These are phyloP conservation scores for Accipiter virgatus DNA, from an alignment of 2,113 vertebrate species.

Conservation along the genomic window DNA sequence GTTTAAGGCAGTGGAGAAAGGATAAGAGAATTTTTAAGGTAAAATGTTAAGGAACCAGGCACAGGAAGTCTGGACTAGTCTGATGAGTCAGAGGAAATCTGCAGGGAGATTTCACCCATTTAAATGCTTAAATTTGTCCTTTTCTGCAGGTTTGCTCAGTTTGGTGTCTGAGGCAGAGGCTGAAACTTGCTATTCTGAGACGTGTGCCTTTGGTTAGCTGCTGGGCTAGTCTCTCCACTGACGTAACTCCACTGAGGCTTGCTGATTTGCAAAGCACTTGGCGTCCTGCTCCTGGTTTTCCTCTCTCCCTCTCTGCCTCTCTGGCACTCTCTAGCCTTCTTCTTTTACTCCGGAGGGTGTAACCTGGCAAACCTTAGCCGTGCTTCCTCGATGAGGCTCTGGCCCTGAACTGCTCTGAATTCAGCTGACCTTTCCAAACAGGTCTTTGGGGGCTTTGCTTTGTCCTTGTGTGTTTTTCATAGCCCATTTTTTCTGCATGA, in stretches of 20 bases:
- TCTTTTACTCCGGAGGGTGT: not conserved
- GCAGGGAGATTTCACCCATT: not conserved
- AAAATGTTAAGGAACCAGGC: not conserved
- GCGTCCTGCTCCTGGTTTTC: not conserved
- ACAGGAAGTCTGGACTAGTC: rapidly evolving
- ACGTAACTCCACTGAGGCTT: not conserved
- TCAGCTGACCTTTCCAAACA: slow-evolving; percentile 1
- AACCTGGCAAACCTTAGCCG: not conserved
- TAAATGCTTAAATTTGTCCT: not conserved
- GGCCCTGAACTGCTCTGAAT: not conserved
- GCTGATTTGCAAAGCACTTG: not conserved
- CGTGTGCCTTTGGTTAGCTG: not conserved
- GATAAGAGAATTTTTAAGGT: not conserved
- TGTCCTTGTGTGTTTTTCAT: not conserved
- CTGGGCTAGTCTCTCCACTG: not conserved
- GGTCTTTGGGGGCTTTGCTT: not conserved
- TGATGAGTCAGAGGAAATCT: not conserved
- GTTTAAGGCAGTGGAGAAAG: not conserved
- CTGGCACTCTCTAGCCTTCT: not conserved
- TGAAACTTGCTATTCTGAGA: not conserved
- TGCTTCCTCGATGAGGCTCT: not conserved
- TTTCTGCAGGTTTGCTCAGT: not conserved
- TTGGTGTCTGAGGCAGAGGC: not conserved
- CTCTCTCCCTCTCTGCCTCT: not conserved
- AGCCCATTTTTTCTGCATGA: not conserved